Percentiles rank a stretch among this genome's conserved stretches.
Conservation (phyloP, 30 jellyfish, hydroid and myxozoan genomes). For the Phacellophora camtschatica region DNA sequence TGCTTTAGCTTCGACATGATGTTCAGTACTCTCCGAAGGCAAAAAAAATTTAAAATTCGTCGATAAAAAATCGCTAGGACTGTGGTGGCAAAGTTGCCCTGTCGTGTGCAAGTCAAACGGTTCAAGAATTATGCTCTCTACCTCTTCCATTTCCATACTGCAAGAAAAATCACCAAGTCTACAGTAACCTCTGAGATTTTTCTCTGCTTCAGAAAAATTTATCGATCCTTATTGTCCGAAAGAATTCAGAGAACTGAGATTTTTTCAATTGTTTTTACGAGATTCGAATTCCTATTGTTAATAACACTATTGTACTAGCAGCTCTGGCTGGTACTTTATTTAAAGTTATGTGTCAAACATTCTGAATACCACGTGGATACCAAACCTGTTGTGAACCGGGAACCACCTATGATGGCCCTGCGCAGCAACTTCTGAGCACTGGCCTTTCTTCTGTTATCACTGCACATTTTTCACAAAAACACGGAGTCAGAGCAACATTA, state of each 20-base stretch:
- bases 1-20: not conserved
- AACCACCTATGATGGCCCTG: no score
- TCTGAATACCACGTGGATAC: constrained; percentile 21
- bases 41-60: constrained; percentile 38
- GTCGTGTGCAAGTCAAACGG: constrained; percentile 45
- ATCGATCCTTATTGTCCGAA: not conserved
- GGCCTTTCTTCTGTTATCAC: no score
- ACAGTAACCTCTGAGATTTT: not conserved
- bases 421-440: no score
- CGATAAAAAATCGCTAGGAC: constrained; percentile 60
- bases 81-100: constrained; percentile 34
- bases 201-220: not conserved
- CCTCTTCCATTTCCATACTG: constrained; percentile 38
- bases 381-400: no score
- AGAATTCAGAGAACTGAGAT: constrained; percentile 48
- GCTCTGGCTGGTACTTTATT: constrained; percentile 28
- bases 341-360: not conserved
- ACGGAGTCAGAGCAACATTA: no score
- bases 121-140: constrained; percentile 36
- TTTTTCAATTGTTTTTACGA: constrained; percentile 21
- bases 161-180: not conserved
- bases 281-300: constrained; percentile 36
- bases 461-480: no score
- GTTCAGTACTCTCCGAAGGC: not conserved
- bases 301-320: constrained; percentile 45